These are phyloP conservation scores for Pangasius macronema DNA, from an alignment of 2,797 vertebrate genomes.

Conservation along the genomic window DNA sequence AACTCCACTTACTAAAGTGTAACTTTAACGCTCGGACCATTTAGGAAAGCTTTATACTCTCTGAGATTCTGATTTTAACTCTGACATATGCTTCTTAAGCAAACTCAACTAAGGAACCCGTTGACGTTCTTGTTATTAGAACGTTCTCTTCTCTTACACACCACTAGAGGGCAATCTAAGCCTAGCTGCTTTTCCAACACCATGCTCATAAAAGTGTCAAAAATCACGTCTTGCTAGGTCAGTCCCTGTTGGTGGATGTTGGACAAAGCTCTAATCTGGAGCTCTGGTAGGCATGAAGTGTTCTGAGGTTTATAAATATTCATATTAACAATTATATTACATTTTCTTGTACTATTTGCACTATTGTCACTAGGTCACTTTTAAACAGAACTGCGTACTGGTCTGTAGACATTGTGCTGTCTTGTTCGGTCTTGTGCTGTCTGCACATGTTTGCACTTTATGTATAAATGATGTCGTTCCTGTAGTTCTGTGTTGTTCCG, in stretches of 20 bases:
- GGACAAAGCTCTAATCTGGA: not conserved
- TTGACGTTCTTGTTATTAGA: not conserved
- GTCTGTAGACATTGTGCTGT: too few relatives aligned
- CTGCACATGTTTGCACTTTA: too few relatives aligned
- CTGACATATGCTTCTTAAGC: not conserved
- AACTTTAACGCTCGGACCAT: not conserved
- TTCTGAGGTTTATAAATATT: not conserved
- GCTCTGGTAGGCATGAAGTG: not conserved
- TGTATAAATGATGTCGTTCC: too few relatives aligned
- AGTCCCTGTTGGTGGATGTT: not conserved
- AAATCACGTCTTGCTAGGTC: not conserved
- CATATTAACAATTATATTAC: too few relatives aligned
- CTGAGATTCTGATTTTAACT: not conserved
- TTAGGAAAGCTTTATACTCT: not conserved
- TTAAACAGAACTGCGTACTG: too few relatives aligned
- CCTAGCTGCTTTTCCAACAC: not conserved
- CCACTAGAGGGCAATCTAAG: conserved; percentile 26
- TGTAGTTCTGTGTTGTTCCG: too few relatives aligned
- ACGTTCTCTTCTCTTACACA: not conserved
- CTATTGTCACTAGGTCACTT: too few relatives aligned
- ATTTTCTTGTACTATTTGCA: too few relatives aligned
- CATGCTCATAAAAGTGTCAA: not conserved
- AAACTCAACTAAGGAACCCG: too few relatives aligned
- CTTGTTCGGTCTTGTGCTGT: too few relatives aligned
- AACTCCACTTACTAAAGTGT: not conserved